A percentile compares a stretch with the other conserved stretches of the same genome.
These are phyloP conservation scores for Drosophila quadrilineata DNA, from an alignment of 1,140 invertebrate species.

Conservation along the genomic window DNA sequence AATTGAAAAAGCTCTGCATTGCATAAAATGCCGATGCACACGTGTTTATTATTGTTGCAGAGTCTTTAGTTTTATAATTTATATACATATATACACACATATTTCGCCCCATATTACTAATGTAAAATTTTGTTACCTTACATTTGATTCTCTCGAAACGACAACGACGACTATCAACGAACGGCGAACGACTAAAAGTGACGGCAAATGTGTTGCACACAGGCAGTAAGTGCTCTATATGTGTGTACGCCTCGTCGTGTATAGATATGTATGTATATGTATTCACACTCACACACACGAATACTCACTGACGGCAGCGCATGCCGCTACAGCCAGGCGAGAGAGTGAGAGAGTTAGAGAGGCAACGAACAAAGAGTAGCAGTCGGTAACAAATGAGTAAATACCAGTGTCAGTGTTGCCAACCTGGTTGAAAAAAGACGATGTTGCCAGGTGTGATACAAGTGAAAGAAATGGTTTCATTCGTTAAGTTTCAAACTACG, in stretches of 20 bases:
- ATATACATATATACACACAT: conserved; percentile 31
- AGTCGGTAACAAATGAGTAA: conserved; percentile 30
- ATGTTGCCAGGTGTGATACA: conserved; percentile 43
- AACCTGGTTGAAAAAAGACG: conserved; percentile 26
- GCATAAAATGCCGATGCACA: conserved; percentile 28
- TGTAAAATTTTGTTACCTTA: conserved; percentile 71
- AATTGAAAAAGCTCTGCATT: conserved; percentile 1
- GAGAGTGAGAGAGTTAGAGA: conserved; percentile 15
- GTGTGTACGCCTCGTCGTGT: conserved; percentile 29
- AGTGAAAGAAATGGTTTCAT: conserved; percentile 37
- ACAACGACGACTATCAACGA: conserved; percentile 76
- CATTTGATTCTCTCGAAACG: conserved; percentile 77
- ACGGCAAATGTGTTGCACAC: conserved; percentile 61
- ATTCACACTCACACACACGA: conserved; percentile 11
- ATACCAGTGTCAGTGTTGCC: conserved; percentile 35
- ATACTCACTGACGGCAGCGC: conserved; percentile 34
- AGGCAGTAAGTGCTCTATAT: conserved; percentile 55
- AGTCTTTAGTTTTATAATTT: conserved; percentile 30
- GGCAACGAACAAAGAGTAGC: conserved; percentile 16
- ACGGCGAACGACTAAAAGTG: conserved; percentile 66
- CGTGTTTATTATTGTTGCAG: conserved; percentile 52
- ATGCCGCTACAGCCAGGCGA: conserved; percentile 39
- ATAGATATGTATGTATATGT: conserved; percentile 15
- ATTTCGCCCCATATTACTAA: conserved; percentile 61
- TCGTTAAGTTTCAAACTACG: conserved; percentile 39